Conservation (phyloP, 2,888 invertebrate genomes). For the Salpingus planirostris region DNA sequence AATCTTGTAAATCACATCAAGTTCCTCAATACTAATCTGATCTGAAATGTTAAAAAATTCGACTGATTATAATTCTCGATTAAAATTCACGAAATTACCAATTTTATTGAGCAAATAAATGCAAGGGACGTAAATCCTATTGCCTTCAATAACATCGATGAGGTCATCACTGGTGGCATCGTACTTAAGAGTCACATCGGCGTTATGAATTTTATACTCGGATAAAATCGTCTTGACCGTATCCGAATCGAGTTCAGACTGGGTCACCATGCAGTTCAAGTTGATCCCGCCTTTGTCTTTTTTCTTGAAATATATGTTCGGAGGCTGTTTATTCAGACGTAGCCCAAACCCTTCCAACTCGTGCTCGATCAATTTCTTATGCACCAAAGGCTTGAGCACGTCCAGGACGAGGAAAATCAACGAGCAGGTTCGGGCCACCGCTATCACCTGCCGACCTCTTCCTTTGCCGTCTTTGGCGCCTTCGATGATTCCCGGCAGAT, state of each 20-base stretch:
- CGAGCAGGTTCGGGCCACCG: constrained; percentile 96
- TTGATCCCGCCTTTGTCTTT: constrained; percentile 99
- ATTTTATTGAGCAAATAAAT: constrained; percentile 99
- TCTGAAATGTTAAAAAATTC: too few relatives aligned
- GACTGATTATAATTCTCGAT: background rate
- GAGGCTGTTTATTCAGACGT: constrained; percentile 90
- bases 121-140: constrained; percentile 95
- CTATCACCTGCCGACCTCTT: constrained; percentile 96
- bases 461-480: constrained; percentile 99
- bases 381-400: constrained; percentile 92
- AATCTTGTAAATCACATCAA: constrained; percentile 97
- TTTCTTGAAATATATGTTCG: constrained; percentile 89
- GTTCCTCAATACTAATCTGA: constrained; percentile 91
- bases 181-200: constrained; percentile 88
- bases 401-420: constrained; percentile 96
- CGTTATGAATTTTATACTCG: constrained; percentile 98
- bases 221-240: constrained; percentile 91
- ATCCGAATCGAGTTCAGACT: constrained; percentile 90
- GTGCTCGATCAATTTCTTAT: constrained; percentile 92
- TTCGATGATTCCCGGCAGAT: constrained; percentile 99
- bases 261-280: constrained; percentile 80
- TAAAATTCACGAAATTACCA: constrained; percentile 45
- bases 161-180: constrained; percentile 97
- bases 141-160: constrained; percentile 97
- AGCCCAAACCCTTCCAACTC: constrained; percentile 99